Evolutionary conservation across 1,140 invertebrate species (phyloP).

Genomic region (Scaptomyza montana): DNA sequence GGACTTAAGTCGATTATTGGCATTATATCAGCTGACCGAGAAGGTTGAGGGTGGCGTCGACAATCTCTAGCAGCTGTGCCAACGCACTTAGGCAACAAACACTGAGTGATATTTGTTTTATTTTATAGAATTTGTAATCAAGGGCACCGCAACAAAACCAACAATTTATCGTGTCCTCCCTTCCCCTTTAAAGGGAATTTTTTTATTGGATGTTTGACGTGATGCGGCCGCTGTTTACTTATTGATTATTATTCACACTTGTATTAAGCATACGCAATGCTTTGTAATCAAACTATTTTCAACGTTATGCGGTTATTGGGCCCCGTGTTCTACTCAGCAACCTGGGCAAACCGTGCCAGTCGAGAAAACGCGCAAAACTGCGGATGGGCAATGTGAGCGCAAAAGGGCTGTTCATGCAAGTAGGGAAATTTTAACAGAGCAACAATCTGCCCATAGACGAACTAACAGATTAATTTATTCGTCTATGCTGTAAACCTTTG

Average conservation of each 20-base stretch:
- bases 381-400: constrained; percentile 41
- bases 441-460: neutral
- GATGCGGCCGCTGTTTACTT: constrained; percentile 35
- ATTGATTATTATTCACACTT: constrained; percentile 69
- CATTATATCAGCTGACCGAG: constrained; percentile 55
- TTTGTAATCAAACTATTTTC: constrained; percentile 34
- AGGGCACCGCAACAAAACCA: constrained; percentile 12
- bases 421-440: constrained; percentile 36
- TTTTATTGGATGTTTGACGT: neutral
- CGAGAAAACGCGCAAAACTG: constrained; percentile 66
- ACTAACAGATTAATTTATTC: no score
- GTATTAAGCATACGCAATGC: neutral
- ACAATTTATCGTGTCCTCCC: constrained; percentile 2
- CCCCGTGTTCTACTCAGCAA: constrained; percentile 14
- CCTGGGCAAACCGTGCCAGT: constrained; percentile 44
- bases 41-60: neutral
- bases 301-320: constrained; percentile 25
- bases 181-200: neutral
- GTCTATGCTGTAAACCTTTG: no score
- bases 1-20: constrained; percentile 55
- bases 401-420: constrained; percentile 19
- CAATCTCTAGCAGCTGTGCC: constrained; percentile 1
- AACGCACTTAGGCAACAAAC: neutral
- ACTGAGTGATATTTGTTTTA: neutral
- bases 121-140: neutral